Evolutionary conservation across 2,113 vertebrate genomes (phyloP), one percentile per base, ranked within the genome.

Genomic region (Gymnogyps californianus): DNA sequence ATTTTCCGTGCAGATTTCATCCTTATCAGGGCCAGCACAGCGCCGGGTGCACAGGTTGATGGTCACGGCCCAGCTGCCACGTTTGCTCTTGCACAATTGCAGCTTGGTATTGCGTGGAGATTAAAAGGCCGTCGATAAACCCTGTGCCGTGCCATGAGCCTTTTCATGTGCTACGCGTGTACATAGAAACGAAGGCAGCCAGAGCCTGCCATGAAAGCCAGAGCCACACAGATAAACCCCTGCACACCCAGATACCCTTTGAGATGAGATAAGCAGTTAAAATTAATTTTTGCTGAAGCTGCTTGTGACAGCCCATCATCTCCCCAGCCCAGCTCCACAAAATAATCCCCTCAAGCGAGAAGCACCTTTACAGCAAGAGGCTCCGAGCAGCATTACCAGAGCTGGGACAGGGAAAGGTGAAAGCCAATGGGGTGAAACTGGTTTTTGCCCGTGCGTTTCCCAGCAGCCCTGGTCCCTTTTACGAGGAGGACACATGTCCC

Each of bases 181-280:
- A 16, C 31, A 1, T 1, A 36, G 38, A 61, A 62, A 71, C 5
- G 14, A 44, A 74, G 49, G 66, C 80, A 87, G 59, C 40, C 67
- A 62, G 54, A 67, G 44, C 62, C 81, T 79, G 83, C 80, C 38
- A 32, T 8, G 4, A 36, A 47, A 96, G 36, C 66, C 83, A 59
- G 57, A 67, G 66, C 40, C 21, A 77, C 51, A 3, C n/a, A 75
- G 80, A 66, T 67, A 91, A 95, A 82, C 74, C 85, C 44, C 32
- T 1, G 4, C 87, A 82, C 82, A 64, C 90, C 87, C 82, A 95
- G 70, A 91, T 44, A 83, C 52, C 49, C 82, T 89, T 20, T 2
- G 4, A 91, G 91, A 80, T 87, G 4, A 91, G 91, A 80, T 87
- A 87, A 93, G 82, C 81, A 69, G 91, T 81, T 93, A 49, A 76